These are phyloP conservation scores for Podargus strigoides DNA, from an alignment of 2,797 vertebrate species.

Conservation along the genomic window DNA sequence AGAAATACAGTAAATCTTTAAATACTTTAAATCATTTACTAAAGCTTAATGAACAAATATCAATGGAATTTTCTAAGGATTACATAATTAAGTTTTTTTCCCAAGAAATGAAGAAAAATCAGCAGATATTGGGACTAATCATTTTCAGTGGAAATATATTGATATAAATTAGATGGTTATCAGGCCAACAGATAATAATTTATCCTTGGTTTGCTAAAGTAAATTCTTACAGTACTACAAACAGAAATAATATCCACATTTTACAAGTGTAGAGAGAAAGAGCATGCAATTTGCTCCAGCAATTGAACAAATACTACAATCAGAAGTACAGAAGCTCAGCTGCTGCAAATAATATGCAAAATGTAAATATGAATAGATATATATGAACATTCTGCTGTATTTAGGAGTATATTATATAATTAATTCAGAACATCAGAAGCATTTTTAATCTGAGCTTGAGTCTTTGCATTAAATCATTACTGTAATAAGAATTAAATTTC, in stretches of 20 bases:
- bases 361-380: not conserved
- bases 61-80: not conserved
- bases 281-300: not conserved
- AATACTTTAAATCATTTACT: not conserved
- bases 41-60: not conserved
- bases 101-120: not conserved
- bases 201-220: not conserved
- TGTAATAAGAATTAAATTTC: not conserved
- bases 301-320: not conserved
- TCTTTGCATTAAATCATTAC: not conserved
- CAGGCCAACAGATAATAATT: not conserved
- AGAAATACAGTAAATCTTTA: not conserved
- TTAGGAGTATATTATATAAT: not conserved
- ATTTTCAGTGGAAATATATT: not conserved
- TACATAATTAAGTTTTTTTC: not conserved
- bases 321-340: not conserved
- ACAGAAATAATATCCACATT: not conserved
- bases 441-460: slow-evolving; percentile 12
- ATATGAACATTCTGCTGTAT: not conserved
- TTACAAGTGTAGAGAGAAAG: not conserved
- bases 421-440: not conserved
- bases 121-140: not conserved
- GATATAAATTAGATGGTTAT: not conserved
- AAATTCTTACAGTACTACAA: not conserved
- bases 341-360: not conserved